phyloP scores from a whole-genome alignment of 2,113 vertebrate genomes.

The Rattus norvegicus region DNA sequence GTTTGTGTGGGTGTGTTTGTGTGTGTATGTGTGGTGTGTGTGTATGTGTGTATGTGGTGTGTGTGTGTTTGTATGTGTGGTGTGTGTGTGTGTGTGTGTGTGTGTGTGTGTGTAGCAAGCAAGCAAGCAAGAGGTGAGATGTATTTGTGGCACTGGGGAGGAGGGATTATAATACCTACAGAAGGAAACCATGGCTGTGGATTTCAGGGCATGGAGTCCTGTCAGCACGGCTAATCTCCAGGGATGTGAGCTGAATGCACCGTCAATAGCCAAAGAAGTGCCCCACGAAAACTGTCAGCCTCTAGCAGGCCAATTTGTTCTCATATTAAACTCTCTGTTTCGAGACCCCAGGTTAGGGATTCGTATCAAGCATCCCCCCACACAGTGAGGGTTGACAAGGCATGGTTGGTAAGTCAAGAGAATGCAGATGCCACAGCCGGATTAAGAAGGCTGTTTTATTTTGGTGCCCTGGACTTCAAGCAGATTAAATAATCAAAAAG shows the following conservation, averaged over 20 bases:
- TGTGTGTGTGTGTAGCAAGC: too few species aligned
- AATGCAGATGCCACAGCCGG: conserved; percentile 80
- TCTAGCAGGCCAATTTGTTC: conserved; percentile 75
- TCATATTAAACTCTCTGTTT: conserved; percentile 82
- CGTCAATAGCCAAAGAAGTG: conserved; percentile 83
- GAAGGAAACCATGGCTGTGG: conserved; percentile 69
- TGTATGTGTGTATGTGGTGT: too few species aligned
- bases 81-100: too few species aligned
- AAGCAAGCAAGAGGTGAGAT: conserved; percentile 49
- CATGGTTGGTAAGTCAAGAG: conserved; percentile 83
- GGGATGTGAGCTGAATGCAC: conserved; percentile 79
- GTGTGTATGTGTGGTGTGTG: too few species aligned
- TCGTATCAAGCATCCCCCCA: conserved; percentile 74
- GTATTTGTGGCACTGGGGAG: conserved; percentile 64
- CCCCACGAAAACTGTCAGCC: conserved; percentile 83
- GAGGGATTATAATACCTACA: conserved; percentile 52
- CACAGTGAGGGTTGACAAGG: conserved; percentile 76
- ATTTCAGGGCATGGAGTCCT: conserved; percentile 79
- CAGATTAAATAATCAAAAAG: conserved; percentile 89
- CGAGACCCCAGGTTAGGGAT: conserved; percentile 80
- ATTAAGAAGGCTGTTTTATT: conserved; percentile 86
- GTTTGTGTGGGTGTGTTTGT: too few species aligned
- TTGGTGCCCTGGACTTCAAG: conserved; percentile 87
- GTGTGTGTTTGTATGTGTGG: too few species aligned
- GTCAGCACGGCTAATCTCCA: conserved; percentile 83